These are phyloP conservation scores for Probaryconus sp. DNA, from an alignment of 1,140 invertebrate species.

Conservation along the genomic window DNA sequence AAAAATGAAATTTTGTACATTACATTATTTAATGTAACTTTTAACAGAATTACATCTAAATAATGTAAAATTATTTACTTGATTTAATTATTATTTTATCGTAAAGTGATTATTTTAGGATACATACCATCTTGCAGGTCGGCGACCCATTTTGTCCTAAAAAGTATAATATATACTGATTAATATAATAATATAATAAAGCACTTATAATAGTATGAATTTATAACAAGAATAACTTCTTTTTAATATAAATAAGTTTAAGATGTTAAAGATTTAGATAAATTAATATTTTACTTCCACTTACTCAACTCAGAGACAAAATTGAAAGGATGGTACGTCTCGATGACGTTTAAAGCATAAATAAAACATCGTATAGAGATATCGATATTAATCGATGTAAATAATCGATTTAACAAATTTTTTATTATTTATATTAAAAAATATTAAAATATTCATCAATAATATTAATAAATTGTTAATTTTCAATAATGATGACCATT, in stretches of 20 bases:
- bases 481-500: too few relatives aligned
- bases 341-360: too few relatives aligned
- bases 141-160: conserved; percentile 82
- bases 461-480: too few relatives aligned
- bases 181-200: conserved; percentile 46
- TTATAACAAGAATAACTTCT: too few relatives aligned
- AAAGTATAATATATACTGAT: conserved; percentile 46
- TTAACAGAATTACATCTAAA: too few relatives aligned
- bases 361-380: too few relatives aligned
- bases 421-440: too few relatives aligned
- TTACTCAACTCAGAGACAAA: conserved; percentile 7
- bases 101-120: neutral
- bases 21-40: too few relatives aligned
- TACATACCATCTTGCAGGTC: conserved; percentile 84
- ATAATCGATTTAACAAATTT: too few relatives aligned
- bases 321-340: neutral
- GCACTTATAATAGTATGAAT: neutral
- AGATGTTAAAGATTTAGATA: conserved; percentile 14
- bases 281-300: neutral
- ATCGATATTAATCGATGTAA: too few relatives aligned
- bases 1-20: too few relatives aligned
- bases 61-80: conserved; percentile 1
- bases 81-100: conserved; percentile 3
- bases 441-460: too few relatives aligned
- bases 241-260: neutral